A percentile compares a stretch with the other conserved stretches of the same genome.
Conservation (phyloP, 2,888 invertebrate genomes). For the Dynastes maya region DNA sequence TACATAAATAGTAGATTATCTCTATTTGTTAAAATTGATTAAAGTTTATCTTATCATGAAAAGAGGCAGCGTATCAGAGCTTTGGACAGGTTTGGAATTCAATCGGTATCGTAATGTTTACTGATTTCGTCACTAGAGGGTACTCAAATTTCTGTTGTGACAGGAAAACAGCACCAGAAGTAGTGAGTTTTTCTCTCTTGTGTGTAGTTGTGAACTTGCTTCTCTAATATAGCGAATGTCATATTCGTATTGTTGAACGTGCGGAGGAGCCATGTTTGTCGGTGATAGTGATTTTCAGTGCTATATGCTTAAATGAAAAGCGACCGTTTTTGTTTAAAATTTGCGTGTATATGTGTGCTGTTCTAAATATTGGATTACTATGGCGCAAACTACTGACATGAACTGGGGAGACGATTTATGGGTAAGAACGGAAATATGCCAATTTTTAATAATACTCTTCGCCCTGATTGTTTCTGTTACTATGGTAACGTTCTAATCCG, state of each 20-base stretch:
- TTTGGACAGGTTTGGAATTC: no score
- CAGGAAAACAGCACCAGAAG: constrained; percentile 15
- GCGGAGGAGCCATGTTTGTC: constrained; percentile 43
- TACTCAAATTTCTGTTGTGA: constrained; percentile 14
- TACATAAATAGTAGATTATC: no score
- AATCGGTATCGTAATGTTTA: neutral
- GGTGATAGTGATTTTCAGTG: constrained; percentile 42
- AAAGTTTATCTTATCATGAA: no score
- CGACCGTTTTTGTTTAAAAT: constrained; percentile 23
- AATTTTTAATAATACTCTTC: constrained; percentile 15
- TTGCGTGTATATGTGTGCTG: constrained; percentile 36
- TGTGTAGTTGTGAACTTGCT: constrained; percentile 23
- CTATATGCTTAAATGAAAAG: constrained; percentile 29
- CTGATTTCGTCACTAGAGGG: neutral
- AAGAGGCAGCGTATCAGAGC: no score
- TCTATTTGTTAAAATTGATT: no score
- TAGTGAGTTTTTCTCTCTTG: constrained; percentile 19
- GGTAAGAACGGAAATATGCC: constrained; percentile 64
- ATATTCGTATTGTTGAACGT: constrained; percentile 25
- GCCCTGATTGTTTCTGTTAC: constrained; percentile 45
- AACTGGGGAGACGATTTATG: constrained; percentile 71
- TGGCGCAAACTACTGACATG: constrained; percentile 45
- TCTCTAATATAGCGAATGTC: constrained; percentile 8
- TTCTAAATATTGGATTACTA: constrained; percentile 45
- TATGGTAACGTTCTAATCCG: constrained; percentile 48